Conservation (phyloP, 2,113 vertebrate genomes). For the Ammodytes dubius region DNA sequence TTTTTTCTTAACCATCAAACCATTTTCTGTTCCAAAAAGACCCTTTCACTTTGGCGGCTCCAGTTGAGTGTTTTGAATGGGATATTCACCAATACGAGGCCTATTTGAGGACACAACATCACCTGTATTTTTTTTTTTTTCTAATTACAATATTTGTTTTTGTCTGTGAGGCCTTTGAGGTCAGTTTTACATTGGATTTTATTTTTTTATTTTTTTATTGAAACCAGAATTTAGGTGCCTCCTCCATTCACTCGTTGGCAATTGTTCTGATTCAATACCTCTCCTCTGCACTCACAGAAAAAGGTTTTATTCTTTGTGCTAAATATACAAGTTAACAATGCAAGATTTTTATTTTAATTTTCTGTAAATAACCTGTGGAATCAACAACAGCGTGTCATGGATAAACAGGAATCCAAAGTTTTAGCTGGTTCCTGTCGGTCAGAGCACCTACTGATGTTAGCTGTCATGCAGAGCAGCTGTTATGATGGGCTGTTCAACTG, state of each 20-base stretch:
- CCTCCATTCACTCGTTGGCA: not conserved
- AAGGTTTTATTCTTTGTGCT: not conserved
- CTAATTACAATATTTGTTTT: not conserved
- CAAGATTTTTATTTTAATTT: not conserved
- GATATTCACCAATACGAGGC: not conserved
- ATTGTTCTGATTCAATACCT: not conserved
- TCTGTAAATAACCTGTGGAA: not conserved
- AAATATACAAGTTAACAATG: not conserved
- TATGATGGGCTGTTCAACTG: not conserved
- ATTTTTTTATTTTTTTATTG: not conserved
- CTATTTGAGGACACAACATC: not conserved
- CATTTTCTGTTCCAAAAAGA: not conserved
- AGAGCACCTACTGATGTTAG: not conserved
- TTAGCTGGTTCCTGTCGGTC: not conserved
- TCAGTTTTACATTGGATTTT: not conserved
- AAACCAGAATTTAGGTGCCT: not conserved
- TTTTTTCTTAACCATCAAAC: constrained; percentile 35
- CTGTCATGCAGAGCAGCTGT: not conserved
- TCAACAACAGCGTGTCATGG: not conserved
- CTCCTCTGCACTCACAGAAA: not conserved
- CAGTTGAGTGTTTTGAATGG: not conserved
- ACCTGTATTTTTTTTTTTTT: not conserved
- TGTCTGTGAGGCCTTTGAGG: not conserved
- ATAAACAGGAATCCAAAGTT: not conserved
- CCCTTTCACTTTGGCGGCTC: not conserved